A percentile compares a stretch with the other conserved stretches of the same genome.
Evolutionary conservation across 2,797 vertebrate genomes (phyloP).

Genomic region (Catamblyrhynchus diadema): DNA sequence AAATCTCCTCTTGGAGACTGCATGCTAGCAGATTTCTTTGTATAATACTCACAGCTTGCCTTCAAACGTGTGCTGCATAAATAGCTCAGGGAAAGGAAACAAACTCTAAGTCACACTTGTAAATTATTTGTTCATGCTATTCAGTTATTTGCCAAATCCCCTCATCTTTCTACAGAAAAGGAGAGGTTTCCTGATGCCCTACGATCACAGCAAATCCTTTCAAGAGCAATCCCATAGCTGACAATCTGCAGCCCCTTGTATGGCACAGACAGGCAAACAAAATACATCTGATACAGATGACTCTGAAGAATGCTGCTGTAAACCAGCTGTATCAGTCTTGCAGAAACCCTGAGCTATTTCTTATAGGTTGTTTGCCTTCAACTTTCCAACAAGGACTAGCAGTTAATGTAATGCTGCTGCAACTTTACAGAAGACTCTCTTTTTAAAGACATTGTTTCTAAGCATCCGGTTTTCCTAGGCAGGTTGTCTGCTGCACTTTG

Average conservation of each 20-base stretch:
- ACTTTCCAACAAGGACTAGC: not conserved
- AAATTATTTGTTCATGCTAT: not conserved
- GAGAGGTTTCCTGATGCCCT: not conserved
- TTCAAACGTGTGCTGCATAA: conserved; percentile 16
- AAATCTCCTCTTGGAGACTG: not conserved
- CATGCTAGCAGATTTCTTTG: conserved; percentile 21
- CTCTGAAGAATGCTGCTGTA: not conserved
- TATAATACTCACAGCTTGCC: conserved; percentile 17
- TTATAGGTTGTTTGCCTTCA: not conserved
- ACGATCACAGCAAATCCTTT: not conserved
- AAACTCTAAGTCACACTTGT: not conserved
- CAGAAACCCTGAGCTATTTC: not conserved
- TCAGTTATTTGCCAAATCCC: conserved; percentile 8
- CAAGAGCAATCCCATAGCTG: not conserved
- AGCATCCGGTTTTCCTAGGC: not conserved
- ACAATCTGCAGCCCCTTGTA: not conserved
- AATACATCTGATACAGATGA: not conserved
- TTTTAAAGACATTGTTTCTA: not conserved
- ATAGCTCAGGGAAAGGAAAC: conserved; percentile 40
- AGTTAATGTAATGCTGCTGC: not conserved
- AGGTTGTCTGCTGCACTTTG: not conserved
- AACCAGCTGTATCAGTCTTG: not conserved
- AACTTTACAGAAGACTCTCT: not conserved
- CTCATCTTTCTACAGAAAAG: not conserved
- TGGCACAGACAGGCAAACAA: not conserved